These are phyloP conservation scores for Orius insidiosus DNA, from an alignment of 1,140 invertebrate species.

Conservation along the genomic window DNA sequence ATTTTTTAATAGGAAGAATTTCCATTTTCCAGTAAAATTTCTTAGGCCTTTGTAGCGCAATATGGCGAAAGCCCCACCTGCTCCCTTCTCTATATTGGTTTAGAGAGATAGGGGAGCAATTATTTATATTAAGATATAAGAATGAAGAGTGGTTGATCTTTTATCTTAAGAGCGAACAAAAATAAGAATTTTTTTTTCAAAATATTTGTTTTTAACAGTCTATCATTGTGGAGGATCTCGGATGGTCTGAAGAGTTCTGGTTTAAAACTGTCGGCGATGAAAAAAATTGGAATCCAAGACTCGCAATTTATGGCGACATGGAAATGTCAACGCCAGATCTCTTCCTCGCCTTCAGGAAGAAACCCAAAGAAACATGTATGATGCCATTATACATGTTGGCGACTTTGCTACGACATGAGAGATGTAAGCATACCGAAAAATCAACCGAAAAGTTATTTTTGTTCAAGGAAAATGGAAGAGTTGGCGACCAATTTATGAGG, in stretches of 20 bases:
- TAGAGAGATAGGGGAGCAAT: too few species aligned
- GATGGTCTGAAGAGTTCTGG: conserved; percentile 62
- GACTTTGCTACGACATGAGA: conserved; percentile 95
- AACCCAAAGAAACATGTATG: conserved; percentile 55
- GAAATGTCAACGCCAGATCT: conserved; percentile 73
- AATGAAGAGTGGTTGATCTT: too few species aligned
- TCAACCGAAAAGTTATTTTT: not conserved
- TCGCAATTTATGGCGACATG: conserved; percentile 83
- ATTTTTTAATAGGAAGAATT: too few species aligned
- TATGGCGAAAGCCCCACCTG: too few species aligned
- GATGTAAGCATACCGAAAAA: conserved; percentile 29
- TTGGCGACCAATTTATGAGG: conserved; percentile 81
- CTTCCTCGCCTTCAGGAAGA: conserved; percentile 64
- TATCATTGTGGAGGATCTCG: conserved; percentile 63
- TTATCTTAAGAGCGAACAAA: too few species aligned
- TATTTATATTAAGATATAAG: too few species aligned
- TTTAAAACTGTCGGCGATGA: conserved; percentile 47
- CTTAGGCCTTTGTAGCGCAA: too few species aligned
- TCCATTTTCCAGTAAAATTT: too few species aligned
- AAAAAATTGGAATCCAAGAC: conserved; percentile 50
- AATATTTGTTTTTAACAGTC: conserved; percentile 34
- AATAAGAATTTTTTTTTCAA: too few species aligned
- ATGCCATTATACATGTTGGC: conserved; percentile 79
- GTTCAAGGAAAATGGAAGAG: conserved; percentile 21
- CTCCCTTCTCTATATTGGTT: too few species aligned